Evolutionary conservation across 2,113 vertebrate genomes (phyloP).

Genomic region (Romanogobio albipinnatus): DNA sequence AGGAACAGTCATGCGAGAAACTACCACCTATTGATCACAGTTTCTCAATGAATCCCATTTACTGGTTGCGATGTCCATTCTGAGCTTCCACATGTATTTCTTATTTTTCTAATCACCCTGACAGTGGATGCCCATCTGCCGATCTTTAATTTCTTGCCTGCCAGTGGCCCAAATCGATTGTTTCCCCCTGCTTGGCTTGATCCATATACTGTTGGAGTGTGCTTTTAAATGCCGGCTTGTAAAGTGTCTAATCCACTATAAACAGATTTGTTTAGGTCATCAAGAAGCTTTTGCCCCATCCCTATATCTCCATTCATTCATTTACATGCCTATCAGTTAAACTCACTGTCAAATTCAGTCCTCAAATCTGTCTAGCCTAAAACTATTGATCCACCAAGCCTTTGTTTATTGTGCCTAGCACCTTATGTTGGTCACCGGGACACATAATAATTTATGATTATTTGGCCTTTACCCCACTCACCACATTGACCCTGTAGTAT

Average conservation of each 20-base stretch:
- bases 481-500: constrained; percentile 10
- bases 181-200: constrained; percentile 44
- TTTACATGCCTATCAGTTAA: constrained; percentile 58
- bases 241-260: constrained; percentile 31
- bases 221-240: constrained; percentile 55
- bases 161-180: constrained; percentile 52
- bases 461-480: constrained; percentile 13
- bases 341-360: constrained; percentile 58
- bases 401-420: constrained; percentile 54
- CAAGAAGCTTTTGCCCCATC: constrained; percentile 49
- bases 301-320: constrained; percentile 45
- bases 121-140: constrained; percentile 51
- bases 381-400: constrained; percentile 56
- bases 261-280: constrained; percentile 49
- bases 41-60: constrained; percentile 57
- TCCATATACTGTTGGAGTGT: constrained; percentile 56
- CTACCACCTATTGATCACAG: constrained; percentile 54
- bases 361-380: constrained; percentile 49
- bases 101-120: constrained; percentile 55
- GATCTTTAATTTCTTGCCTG: constrained; percentile 47
- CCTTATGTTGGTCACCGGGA: constrained; percentile 24
- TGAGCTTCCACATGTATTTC: constrained; percentile 53
- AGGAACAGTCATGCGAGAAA: constrained; percentile 55
- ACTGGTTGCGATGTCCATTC: constrained; percentile 37
- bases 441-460: constrained; percentile 47